Conservation (phyloP, 2,888 invertebrate genomes). For the Eremobia ochroleuca region DNA sequence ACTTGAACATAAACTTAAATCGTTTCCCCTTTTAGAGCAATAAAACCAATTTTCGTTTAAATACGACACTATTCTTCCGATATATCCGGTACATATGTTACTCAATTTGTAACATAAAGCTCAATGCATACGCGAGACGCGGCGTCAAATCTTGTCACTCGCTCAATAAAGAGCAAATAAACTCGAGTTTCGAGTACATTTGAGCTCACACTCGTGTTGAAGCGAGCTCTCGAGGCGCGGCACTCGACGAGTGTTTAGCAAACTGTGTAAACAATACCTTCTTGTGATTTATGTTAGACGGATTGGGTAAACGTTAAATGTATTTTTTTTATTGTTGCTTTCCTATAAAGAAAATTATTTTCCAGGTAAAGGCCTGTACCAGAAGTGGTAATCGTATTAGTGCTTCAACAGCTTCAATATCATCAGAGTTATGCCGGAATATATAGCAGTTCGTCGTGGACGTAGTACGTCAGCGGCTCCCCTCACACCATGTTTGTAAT, state of each 20-base stretch:
- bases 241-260: slow-evolving; percentile 83
- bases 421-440: neutral
- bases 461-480: neutral
- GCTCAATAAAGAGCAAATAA: slow-evolving; percentile 86
- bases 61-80: slow-evolving; percentile 27
- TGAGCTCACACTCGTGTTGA: slow-evolving; percentile 82
- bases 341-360: neutral
- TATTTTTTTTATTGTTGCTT: slow-evolving; percentile 60
- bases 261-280: slow-evolving; percentile 83
- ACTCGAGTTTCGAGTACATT: slow-evolving; percentile 81
- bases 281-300: slow-evolving; percentile 75
- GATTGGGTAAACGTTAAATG: slow-evolving; percentile 72
- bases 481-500: neutral
- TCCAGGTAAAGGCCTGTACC: neutral
- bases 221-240: slow-evolving; percentile 76
- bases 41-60: slow-evolving; percentile 31
- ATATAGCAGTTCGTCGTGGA: neutral
- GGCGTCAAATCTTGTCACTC: slow-evolving; percentile 81
- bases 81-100: slow-evolving; percentile 43
- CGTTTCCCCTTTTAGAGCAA: slow-evolving; percentile 6
- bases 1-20: neutral
- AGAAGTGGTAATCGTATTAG: neutral
- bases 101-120: slow-evolving; percentile 67
- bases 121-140: slow-evolving; percentile 69
- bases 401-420: neutral